Conservation (phyloP, 1,140 invertebrate genomes). For the Caenorhabditis tropicalis region DNA sequence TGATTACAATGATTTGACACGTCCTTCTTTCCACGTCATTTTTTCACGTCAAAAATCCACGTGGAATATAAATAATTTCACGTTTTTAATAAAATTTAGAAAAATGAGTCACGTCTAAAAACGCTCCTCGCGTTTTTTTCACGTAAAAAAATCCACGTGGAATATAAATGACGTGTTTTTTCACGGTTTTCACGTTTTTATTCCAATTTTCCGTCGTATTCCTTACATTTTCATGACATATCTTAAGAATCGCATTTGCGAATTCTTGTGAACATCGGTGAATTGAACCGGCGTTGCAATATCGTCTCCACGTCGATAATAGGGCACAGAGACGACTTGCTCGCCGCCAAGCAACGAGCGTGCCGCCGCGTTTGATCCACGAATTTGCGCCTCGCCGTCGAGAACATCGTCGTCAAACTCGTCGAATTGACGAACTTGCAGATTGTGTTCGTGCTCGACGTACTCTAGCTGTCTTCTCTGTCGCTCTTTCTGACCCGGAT, state of each 20-base stretch:
- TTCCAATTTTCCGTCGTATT: too few species aligned
- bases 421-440: background rate
- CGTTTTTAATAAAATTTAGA: too few species aligned
- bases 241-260: background rate
- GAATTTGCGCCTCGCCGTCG: background rate
- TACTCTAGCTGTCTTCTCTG: too few species aligned
- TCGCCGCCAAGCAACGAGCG: background rate
- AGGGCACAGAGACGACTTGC: background rate
- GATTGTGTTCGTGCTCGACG: background rate
- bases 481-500: slow-evolving; percentile 17
- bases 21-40: too few species aligned
- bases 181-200: too few species aligned
- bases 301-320: background rate
- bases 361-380: slow-evolving; percentile 3
- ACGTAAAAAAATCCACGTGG: too few species aligned
- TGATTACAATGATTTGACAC: too few species aligned
- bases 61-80: too few species aligned
- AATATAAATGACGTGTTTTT: too few species aligned
- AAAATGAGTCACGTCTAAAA: too few species aligned
- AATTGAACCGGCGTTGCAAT: background rate
- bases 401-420: background rate
- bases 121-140: too few species aligned
- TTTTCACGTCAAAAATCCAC: too few species aligned
- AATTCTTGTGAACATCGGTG: background rate
- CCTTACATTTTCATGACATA: background rate